A percentile compares a stretch with the other conserved stretches of the same genome.
These are phyloP conservation scores for Cyanoliseus patagonus DNA, from an alignment of 2,113 vertebrate species.

Conservation along the genomic window DNA sequence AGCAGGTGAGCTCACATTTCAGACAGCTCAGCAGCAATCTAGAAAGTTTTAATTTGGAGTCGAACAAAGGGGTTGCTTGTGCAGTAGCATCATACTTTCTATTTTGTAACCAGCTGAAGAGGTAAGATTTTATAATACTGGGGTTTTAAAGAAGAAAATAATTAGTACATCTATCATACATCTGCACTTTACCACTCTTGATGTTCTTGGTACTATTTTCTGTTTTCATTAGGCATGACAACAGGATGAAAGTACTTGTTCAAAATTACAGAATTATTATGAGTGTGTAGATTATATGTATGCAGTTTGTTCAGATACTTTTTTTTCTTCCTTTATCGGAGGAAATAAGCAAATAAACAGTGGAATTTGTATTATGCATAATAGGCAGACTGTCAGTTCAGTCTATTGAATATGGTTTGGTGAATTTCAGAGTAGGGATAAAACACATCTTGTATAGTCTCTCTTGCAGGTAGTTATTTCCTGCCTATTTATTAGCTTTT, in stretches of 20 bases:
- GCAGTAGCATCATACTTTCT: neutral
- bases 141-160: neutral
- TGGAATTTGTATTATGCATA: neutral
- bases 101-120: neutral
- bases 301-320: neutral
- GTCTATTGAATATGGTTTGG: neutral
- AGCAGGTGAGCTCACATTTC: slow-evolving; percentile 77
- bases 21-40: neutral
- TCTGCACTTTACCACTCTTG: neutral
- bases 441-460: neutral
- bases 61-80: neutral
- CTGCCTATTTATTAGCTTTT: neutral
- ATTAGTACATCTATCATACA: rapidly evolving
- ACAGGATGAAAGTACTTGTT: neutral
- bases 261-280: neutral
- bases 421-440: neutral
- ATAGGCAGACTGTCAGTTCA: neutral
- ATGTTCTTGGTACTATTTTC: neutral
- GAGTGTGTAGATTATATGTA: neutral
- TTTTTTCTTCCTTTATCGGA: slow-evolving; percentile 37
- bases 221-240: neutral
- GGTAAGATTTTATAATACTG: neutral
- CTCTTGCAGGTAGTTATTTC: neutral
- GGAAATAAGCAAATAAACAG: slow-evolving; percentile 11
- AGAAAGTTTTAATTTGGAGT: neutral